Base-by-base conservation (phyloP, 2,888 invertebrate species). In the Aphidoletes aphidimyza region DNA sequence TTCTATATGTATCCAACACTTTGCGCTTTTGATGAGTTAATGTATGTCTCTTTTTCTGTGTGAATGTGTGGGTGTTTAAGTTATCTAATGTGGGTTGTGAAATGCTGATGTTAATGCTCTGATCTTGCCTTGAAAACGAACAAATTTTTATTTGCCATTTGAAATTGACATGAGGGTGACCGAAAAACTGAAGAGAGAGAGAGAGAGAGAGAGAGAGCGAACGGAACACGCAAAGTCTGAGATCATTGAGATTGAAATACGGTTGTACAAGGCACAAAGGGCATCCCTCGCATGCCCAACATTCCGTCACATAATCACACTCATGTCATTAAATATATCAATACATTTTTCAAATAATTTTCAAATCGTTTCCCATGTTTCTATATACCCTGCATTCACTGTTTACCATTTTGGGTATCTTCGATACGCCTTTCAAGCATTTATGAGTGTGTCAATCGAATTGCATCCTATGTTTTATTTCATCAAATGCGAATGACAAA, bases 261-360 rank as follows among this genome's bases (percentile, higher is more conserved):
- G 34, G 30, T 1, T 69, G 69, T 30, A 30, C 69, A 30, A 69
- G 69, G 17, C 69, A 69, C 17, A 30, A 69, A 14, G 1, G 30
- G n/a, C 22, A 3, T 14, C 54, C 22, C 14, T 54, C 22, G 14
- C 22, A 54, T 22, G 9, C 17, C 6, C 54, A 26, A 11, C 8
- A 81, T 81, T 37, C 81, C 81, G 22, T 81, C 81, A 81, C 81
- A 81, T 81, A 81, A 81, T 81, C 81, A 37, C 37, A 37, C 81
- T 36, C 37, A 81, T 81, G 81, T 81, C 81, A 81, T 81, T 37
- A 81, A 81, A 81, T 36, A n/a, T n/a, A 81, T 81, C 81, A 81
- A 81, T 37, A 81, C 81, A 81, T 37, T 37, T 81, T 81, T 78
- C 78, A 78, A 59, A 59, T 59, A 30, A 59, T 59, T 59, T 59